A percentile compares a stretch with the other conserved stretches of the same genome.
Conservation (phyloP, 1,140 invertebrate species). For the Leptopilina boulardi region DNA sequence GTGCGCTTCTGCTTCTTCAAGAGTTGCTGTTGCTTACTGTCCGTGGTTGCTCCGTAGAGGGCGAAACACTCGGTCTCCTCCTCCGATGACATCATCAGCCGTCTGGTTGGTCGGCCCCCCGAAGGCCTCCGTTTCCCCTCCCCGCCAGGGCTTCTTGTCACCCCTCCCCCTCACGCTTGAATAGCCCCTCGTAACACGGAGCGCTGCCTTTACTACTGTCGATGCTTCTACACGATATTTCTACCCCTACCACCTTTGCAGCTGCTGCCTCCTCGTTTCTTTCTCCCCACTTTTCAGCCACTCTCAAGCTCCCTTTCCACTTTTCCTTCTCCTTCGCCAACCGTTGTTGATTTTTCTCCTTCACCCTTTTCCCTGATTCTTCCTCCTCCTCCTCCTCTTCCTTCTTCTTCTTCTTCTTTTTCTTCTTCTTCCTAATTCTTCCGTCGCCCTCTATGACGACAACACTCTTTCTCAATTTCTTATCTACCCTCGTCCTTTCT, state of each 20-base stretch:
- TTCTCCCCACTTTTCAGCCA: slow-evolving; percentile 47
- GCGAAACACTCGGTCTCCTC: slow-evolving; percentile 92
- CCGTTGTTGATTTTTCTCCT: slow-evolving; percentile 57
- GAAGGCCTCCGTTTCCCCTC: slow-evolving; percentile 75
- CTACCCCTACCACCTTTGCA: slow-evolving; percentile 48
- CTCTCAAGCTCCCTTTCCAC: slow-evolving; percentile 46
- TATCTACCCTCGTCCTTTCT: slow-evolving; percentile 39
- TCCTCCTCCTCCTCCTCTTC: slow-evolving; percentile 48
- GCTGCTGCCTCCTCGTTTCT: slow-evolving; percentile 53
- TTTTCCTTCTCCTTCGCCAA: slow-evolving; percentile 42
- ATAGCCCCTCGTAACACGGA: slow-evolving; percentile 74
- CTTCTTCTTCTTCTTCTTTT: slow-evolving; percentile 31
- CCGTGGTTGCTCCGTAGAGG: slow-evolving; percentile 86
- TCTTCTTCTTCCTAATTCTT: slow-evolving; percentile 43
- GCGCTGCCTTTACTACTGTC: slow-evolving; percentile 61
- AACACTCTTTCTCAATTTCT: slow-evolving; percentile 38
- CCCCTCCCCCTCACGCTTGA: slow-evolving; percentile 74
- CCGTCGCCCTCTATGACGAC: not conserved
- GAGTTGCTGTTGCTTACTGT: slow-evolving; percentile 81
- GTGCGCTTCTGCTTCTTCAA: slow-evolving; percentile 93
- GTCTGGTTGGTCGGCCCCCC: slow-evolving; percentile 77
- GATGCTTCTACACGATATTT: slow-evolving; percentile 52
- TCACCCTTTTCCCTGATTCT: slow-evolving; percentile 49
- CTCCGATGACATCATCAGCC: slow-evolving; percentile 96
- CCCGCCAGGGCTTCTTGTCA: slow-evolving; percentile 75